Evolutionary conservation across 2,888 invertebrate species (phyloP).

Genomic region (Drosophila pseudotalamancana): DNA sequence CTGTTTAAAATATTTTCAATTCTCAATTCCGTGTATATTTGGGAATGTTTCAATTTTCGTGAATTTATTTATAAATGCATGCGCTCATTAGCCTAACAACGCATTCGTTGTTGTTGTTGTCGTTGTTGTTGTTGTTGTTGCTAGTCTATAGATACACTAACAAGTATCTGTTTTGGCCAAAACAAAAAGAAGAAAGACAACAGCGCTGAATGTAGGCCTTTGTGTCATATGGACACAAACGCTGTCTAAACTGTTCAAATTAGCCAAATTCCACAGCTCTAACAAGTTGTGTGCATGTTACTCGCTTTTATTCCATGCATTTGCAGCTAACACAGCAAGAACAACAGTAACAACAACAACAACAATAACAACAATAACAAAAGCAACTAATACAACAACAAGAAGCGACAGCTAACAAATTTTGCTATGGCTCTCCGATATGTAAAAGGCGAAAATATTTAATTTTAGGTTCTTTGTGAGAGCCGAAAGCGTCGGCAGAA

Average conservation of each 20-base stretch:
- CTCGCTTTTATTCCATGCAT: constrained; percentile 13
- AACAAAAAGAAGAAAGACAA: constrained; percentile 16
- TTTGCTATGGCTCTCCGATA: constrained; percentile 71
- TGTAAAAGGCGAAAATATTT: constrained; percentile 80
- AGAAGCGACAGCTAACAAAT: constrained; percentile 35
- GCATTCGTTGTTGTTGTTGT: constrained; percentile 13
- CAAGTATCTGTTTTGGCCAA: constrained; percentile 39
- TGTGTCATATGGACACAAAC: constrained; percentile 65
- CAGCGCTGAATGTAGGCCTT: constrained; percentile 57
- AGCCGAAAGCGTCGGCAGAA: constrained; percentile 43
- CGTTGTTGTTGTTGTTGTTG: constrained; percentile 18
- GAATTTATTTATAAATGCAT: constrained; percentile 75
- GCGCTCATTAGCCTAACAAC: constrained; percentile 70
- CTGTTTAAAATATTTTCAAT: constrained; percentile 75
- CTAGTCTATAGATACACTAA: no score
- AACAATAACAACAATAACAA: constrained; percentile 16
- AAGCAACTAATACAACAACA: constrained; percentile 26
- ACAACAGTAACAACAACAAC: constrained; percentile 7
- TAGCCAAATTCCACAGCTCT: constrained; percentile 22
- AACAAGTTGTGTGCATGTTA: constrained; percentile 21
- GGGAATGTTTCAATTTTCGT: constrained; percentile 74
- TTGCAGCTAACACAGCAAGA: constrained; percentile 34
- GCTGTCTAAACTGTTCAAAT: constrained; percentile 21
- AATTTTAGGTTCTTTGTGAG: constrained; percentile 78
- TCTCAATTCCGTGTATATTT: constrained; percentile 73